Base-by-base conservation (phyloP, 2,113 vertebrate genomes). In the Hippocampus zosterae region DNA sequence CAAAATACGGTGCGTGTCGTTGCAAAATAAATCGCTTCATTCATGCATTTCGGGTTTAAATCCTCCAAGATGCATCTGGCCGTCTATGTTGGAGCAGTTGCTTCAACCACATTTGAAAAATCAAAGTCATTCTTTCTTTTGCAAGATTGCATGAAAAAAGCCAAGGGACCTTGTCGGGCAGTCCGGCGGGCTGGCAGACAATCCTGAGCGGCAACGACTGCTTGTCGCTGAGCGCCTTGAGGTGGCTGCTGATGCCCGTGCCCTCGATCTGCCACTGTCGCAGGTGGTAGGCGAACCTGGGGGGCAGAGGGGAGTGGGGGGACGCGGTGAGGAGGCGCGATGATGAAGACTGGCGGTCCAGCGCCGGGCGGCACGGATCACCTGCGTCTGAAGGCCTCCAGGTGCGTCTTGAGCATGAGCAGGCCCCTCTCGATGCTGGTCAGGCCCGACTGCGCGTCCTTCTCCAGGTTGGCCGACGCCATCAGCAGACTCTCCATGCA, bases 401-500 rank as follows among this genome's bases (percentile, higher is more conserved):
- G 92, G 78, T 99, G 97, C 1, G 97, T 99, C 85, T 99, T 99
- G 77, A 99, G 94, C 95, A 99, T 98, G 78, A 99, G 90, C 12
- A 99, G 93, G 48, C 97, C 97, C 88, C 97, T 92, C 93, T 99
- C 97, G 85, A 99, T 99, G 87, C 98, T 93, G 53, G 93, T 98
- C 69, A 99, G 94, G 66, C 96, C 98, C 48, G 96, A 96, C 69
- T 96, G 95, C 19, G 96, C 92, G 65, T 98, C 96, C 73, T 94
- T 94, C 84, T 98, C 96, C 82, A 99, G 93, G 84, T 94, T 98
- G 85, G 94, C 94, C 0, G 97, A 98, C 1, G 97, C 96, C 89
- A 96, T 95, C 92, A 97, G 95, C 66, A 99, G 92, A 83, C 96
- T 98, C 91, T 99, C 97, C 96, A 99, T 99, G n/a, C 97, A 98